Conservation (phyloP, 2,113 vertebrate genomes). For the Motacilla alba region DNA sequence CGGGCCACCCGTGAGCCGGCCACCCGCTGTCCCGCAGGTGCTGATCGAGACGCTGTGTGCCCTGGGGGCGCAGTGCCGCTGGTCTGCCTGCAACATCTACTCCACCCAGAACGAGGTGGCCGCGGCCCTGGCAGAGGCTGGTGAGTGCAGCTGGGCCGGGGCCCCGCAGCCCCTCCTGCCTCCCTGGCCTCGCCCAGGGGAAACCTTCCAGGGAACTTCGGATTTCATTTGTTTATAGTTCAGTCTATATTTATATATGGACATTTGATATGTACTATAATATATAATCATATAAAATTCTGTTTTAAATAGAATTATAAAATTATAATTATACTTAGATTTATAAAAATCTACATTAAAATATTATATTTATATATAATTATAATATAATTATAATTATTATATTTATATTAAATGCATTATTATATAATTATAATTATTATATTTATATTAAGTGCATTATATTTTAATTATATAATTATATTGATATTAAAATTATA, state of each 20-base stretch:
- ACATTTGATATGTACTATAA: background rate
- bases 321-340: no score
- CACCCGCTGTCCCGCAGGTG: conserved; percentile 72
- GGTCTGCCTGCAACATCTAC: conserved; percentile 98
- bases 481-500: no score
- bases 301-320: no score
- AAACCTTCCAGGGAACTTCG: accelerated
- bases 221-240: no score
- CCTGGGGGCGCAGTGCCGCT: conserved; percentile 95
- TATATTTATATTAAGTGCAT: no score
- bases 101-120: conserved; percentile 98
- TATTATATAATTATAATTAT: no score
- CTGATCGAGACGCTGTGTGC: conserved; percentile 97
- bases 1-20: background rate
- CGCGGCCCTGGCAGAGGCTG: conserved; percentile 90
- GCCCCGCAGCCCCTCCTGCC: background rate
- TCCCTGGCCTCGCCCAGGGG: background rate
- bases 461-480: no score
- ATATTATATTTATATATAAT: no score
- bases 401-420: no score
- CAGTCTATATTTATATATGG: accelerated
- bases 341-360: no score
- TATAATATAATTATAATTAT: no score
- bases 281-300: background rate
- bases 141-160: conserved; percentile 57